Conservation (phyloP, 2,888 invertebrate species). For the Cetonia aurata region DNA sequence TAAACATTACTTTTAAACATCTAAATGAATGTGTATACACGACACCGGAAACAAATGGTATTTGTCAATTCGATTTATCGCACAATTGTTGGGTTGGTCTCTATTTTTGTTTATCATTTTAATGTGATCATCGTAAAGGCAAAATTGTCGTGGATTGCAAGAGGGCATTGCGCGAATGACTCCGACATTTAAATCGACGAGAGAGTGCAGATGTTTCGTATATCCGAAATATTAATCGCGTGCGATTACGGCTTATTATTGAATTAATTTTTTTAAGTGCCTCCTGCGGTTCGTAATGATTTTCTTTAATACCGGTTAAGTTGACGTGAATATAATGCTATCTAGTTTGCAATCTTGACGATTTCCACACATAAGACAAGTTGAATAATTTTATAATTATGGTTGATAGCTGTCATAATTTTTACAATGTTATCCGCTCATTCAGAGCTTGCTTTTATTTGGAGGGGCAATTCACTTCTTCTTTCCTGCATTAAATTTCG, state of each 20-base stretch:
- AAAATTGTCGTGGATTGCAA: too few relatives aligned
- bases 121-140: neutral
- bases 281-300: neutral
- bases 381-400: neutral
- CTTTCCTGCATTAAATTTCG: neutral
- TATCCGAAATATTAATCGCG: slow-evolving; percentile 18
- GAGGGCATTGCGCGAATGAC: too few relatives aligned
- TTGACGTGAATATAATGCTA: neutral
- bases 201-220: slow-evolving; percentile 21
- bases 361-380: neutral
- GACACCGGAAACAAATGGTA: too few relatives aligned
- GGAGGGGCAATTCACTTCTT: too few relatives aligned
- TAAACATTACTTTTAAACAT: too few relatives aligned
- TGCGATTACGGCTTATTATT: slow-evolving; percentile 19
- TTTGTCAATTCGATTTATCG: too few relatives aligned
- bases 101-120: too few relatives aligned
- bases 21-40: too few relatives aligned
- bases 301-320: neutral
- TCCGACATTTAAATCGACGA: neutral
- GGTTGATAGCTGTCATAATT: neutral
- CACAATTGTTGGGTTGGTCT: too few relatives aligned
- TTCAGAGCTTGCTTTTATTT: too few relatives aligned
- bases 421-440: neutral
- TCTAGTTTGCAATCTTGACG: neutral
- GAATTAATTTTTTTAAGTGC: slow-evolving; percentile 14